phyloP scores from a whole-genome alignment of 2,797 vertebrate species.

The Gambusia yucatana region DNA sequence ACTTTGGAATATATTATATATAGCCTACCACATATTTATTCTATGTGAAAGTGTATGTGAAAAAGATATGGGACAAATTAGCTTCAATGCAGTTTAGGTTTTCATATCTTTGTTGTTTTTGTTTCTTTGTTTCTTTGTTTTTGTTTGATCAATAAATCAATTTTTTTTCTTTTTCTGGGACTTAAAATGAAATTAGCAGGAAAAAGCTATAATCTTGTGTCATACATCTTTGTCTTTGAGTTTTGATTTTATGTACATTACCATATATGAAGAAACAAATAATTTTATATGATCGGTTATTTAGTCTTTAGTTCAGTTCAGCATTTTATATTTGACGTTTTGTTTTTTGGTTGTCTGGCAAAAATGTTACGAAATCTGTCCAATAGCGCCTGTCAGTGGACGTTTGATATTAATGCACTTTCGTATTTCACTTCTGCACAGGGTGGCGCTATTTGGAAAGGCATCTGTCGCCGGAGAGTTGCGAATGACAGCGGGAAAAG shows the following conservation, averaged over 20 bases:
- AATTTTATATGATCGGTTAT: background rate
- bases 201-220: too few species aligned
- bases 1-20: background rate
- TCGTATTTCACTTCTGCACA: slow-evolving; percentile 4
- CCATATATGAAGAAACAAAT: too few species aligned
- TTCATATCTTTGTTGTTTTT: background rate
- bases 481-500: slow-evolving; percentile 46
- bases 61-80: background rate
- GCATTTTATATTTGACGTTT: background rate
- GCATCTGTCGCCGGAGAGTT: background rate
- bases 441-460: slow-evolving; percentile 4
- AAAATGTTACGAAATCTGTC: background rate
- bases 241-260: too few species aligned
- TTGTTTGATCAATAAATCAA: background rate
- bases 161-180: background rate
- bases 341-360: too few species aligned
- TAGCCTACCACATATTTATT: background rate
- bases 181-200: too few species aligned
- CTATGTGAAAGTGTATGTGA: background rate
- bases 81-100: background rate
- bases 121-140: background rate
- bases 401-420: slow-evolving; percentile 1
- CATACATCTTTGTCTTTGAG: too few species aligned
- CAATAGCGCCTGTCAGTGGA: slow-evolving; percentile 35
- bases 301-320: background rate